These are phyloP conservation scores for Callorhinus ursinus DNA, from an alignment of 2,113 vertebrate genomes.

Conservation along the genomic window DNA sequence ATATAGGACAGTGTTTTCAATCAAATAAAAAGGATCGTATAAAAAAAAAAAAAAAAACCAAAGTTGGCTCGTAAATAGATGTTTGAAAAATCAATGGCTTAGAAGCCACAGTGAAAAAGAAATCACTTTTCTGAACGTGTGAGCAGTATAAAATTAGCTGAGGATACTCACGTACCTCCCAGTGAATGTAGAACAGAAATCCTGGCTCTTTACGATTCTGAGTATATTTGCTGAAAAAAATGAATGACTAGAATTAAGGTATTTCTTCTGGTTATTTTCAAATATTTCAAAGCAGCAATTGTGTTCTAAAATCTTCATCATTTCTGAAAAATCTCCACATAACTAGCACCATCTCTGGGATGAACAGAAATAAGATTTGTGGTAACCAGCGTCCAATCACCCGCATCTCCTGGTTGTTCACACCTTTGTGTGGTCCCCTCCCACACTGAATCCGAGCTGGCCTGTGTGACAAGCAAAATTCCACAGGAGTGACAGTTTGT, in stretches of 20 bases:
- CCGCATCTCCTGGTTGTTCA: rapidly evolving
- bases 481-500: neutral
- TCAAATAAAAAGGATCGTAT: neutral
- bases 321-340: neutral
- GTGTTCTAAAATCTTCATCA: neutral
- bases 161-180: neutral
- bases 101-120: neutral
- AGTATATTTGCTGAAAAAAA: neutral
- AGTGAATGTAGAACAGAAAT: neutral
- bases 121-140: neutral
- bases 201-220: neutral
- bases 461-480: neutral
- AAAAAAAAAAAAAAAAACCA: neutral
- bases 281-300: neutral
- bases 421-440: neutral
- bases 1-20: neutral
- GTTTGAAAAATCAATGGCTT: constrained; percentile 15
- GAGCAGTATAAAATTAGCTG: neutral
- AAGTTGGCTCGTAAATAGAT: neutral
- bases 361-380: neutral
- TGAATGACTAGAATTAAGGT: neutral
- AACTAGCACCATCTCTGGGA: neutral
- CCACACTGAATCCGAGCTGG: neutral
- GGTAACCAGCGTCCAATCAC: neutral
- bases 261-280: neutral